Evolutionary conservation across 2,113 vertebrate genomes (phyloP).

Genomic region (Oncorhynchus clarkii): DNA sequence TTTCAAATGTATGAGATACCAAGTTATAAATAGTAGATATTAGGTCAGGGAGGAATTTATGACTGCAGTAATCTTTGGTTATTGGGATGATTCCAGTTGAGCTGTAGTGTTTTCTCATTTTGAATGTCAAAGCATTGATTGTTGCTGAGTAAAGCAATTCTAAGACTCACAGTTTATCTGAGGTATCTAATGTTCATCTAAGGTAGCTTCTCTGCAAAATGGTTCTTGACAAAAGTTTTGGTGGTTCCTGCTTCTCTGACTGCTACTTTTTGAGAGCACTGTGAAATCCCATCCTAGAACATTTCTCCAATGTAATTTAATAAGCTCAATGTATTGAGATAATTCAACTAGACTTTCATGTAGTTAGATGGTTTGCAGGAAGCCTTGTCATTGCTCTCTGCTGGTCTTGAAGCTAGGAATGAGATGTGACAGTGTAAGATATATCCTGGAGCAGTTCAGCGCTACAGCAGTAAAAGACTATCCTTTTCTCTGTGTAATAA

Average conservation of each 20-base stretch:
- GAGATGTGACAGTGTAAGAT: slow-evolving; percentile 40
- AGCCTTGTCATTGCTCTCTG: slow-evolving; percentile 33
- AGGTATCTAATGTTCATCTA: background rate
- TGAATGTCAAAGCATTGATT: background rate
- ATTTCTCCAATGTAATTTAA: slow-evolving; percentile 34
- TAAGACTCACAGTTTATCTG: background rate
- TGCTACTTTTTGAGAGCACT: background rate
- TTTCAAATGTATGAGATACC: no score
- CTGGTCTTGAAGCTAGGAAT: slow-evolving; percentile 18
- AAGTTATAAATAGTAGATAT: no score
- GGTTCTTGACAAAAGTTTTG: background rate
- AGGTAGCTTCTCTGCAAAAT: background rate
- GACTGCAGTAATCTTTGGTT: no score
- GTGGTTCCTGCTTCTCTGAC: background rate
- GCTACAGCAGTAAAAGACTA: background rate
- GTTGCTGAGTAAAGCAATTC: background rate
- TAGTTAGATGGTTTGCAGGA: slow-evolving; percentile 27
- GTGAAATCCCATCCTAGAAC: slow-evolving; percentile 9
- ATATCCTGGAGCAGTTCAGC: background rate
- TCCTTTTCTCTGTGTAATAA: background rate
- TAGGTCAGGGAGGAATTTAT: no score
- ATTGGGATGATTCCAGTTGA: background rate
- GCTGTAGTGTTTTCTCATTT: background rate
- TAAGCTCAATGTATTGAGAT: slow-evolving; percentile 40
- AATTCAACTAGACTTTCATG: slow-evolving; percentile 45